Percentiles rank a stretch among this genome's conserved stretches.
These are phyloP conservation scores for Lasioglossum leucozonium DNA, from an alignment of 2,888 invertebrate species.

Conservation along the genomic window DNA sequence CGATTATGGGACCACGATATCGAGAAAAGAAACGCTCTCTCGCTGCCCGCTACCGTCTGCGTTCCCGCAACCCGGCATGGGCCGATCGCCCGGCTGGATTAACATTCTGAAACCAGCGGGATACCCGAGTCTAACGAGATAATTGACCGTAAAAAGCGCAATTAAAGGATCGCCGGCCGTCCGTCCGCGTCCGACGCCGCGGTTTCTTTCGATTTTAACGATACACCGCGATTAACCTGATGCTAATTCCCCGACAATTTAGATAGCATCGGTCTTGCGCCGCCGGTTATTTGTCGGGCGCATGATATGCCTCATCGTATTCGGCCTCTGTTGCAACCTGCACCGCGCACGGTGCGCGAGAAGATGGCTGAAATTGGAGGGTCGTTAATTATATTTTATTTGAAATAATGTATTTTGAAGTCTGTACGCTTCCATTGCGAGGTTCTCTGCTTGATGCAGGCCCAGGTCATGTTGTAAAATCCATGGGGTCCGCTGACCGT, in stretches of 20 bases:
- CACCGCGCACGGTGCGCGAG: background rate
- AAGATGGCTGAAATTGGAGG: background rate
- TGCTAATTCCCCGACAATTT: slow-evolving; percentile 45
- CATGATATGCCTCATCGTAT: background rate
- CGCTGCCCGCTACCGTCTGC: slow-evolving; percentile 24
- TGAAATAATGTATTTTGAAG: too few species aligned
- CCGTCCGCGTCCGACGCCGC: slow-evolving; percentile 17
- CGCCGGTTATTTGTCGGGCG: background rate
- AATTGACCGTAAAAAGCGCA: slow-evolving; percentile 61
- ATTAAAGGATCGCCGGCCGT: slow-evolving; percentile 50
- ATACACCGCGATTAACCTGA: slow-evolving; percentile 26
- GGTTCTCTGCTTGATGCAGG: too few species aligned
- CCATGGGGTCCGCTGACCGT: too few species aligned
- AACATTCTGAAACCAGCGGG: slow-evolving; percentile 65
- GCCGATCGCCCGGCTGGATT: slow-evolving; percentile 44
- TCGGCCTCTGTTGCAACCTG: background rate
- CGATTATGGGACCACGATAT: slow-evolving; percentile 62
- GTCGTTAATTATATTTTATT: too few species aligned
- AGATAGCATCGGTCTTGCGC: background rate
- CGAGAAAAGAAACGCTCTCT: slow-evolving; percentile 56
- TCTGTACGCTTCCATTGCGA: too few species aligned
- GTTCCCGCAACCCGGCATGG: slow-evolving; percentile 18
- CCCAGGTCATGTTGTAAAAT: too few species aligned
- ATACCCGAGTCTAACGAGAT: slow-evolving; percentile 57
- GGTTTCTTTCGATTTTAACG: slow-evolving; percentile 31